Evolutionary conservation across 1,140 invertebrate genomes (phyloP).

Genomic region (Hycleus cichorii): DNA sequence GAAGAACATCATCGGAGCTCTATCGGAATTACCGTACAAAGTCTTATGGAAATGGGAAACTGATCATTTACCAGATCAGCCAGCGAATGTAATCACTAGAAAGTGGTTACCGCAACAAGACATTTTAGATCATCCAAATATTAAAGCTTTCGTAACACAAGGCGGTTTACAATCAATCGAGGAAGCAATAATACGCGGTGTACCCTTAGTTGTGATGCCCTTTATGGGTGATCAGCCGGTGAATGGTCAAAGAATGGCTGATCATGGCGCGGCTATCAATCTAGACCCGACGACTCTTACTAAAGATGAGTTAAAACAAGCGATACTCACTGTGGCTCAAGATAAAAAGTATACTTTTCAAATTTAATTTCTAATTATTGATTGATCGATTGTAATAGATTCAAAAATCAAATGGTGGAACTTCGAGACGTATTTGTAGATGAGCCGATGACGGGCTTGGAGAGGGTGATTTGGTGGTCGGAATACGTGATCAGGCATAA

Average conservation of each 20-base stretch:
- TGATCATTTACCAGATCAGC: slow-evolving; percentile 47
- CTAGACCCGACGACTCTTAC: slow-evolving; percentile 13
- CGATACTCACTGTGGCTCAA: slow-evolving; percentile 14
- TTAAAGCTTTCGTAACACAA: slow-evolving; percentile 43
- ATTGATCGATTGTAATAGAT: no score
- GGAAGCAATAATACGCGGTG: slow-evolving; percentile 43
- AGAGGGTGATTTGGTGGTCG: slow-evolving; percentile 41
- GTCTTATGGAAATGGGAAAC: slow-evolving; percentile 47
- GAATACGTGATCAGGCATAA: slow-evolving; percentile 41
- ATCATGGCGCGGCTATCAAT: slow-evolving; percentile 26
- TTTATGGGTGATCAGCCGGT: slow-evolving; percentile 35
- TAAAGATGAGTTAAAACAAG: slow-evolving; percentile 11
- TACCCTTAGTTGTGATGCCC: slow-evolving; percentile 45
- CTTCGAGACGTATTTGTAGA: slow-evolving; percentile 10
- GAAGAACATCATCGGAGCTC: slow-evolving; percentile 40
- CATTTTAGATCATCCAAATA: slow-evolving; percentile 47
- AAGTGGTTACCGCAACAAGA: slow-evolving; percentile 66
- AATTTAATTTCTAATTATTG: no score
- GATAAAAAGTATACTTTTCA: slow-evolving; percentile 10
- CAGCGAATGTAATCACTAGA: slow-evolving; percentile 52
- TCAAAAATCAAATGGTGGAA: neutral
- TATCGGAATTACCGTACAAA: slow-evolving; percentile 43
- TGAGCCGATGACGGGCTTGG: slow-evolving; percentile 26
- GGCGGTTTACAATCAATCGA: slow-evolving; percentile 46
- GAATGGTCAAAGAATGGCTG: slow-evolving; percentile 24